Base-by-base conservation (phyloP, 2,797 vertebrate species). In the Loriculus beryllinus region DNA sequence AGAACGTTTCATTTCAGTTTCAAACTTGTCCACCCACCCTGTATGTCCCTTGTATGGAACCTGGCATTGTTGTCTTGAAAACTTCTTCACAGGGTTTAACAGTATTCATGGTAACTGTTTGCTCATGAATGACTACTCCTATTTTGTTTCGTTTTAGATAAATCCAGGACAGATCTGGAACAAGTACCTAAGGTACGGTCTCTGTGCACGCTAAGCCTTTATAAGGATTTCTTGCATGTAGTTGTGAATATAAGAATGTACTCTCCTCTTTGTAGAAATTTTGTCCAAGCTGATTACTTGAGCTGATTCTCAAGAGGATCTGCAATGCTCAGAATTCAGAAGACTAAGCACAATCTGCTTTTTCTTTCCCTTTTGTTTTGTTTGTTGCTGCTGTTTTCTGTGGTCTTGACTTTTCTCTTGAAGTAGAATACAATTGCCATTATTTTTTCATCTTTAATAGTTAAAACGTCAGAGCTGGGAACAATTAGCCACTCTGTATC, bases 111-210 rank as follows among this genome's bases (percentile, higher is more conserved):
- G 40, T 51, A 77, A 64, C 76, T 79, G 65, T 68, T 84, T 82
- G 33, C 69, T 92, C 9, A 16, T 81, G 28, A 89, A 40, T 92
- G 63, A 95, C 75, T 69, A 5, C 62, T 51, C 96, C 80, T 96
- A 23, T 96, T 94, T 91, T 82, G 87, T 84, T 96, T 96, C 51
- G 91, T 97, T 95, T 87, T 96, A 99, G 99, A 99, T 90, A 99
- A 99, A 98, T 99, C 99, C 96, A 98, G 98, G 98, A 98, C 98
- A 72, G 99, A 99, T 97, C 98, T 99, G 97, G 99, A 99, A 62
- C 99, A 99, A 98, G 99, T 99, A 96, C 99, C 99, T 86, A 99
- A 99, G 99, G 99, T 99, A 98, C 96, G 92, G 52, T 51, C 90
- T 80, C 54, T 69, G 43, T 68, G 72, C 17, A 19, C 14, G 77